Evolutionary conservation across 1,140 invertebrate genomes (phyloP), one percentile per base, ranked within the genome.

Genomic region (Penaeus vannamei): DNA sequence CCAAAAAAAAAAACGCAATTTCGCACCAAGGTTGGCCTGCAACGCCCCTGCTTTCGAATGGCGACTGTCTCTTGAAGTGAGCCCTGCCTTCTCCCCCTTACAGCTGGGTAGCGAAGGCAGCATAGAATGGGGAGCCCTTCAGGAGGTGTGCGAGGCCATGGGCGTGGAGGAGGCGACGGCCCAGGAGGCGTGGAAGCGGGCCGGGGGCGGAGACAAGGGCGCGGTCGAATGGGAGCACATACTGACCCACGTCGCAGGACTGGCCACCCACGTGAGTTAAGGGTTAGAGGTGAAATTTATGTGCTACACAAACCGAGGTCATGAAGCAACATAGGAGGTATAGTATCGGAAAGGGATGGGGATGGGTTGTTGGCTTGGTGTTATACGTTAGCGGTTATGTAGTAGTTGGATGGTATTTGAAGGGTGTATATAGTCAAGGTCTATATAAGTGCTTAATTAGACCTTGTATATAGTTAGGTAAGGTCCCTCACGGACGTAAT

Each of bases 151-250:
- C 96, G 93, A 93, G 17, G 95, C 95, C 20, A 94, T 96, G 84
- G 95, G 95, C 80, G 92, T 96, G 22, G 93, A 94, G 59, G 93
- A 90, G 53, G 93, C 97, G 69, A 97, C 97, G 93, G 96, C 97
- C 93, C 94, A 97, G 60, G 93, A 97, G 87, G 97, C 97, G 29
- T 94, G 95, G 89, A 96, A 97, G 92, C 96, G 96, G 2, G 96
- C 97, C 91, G 97, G 97, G 64, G 96, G 96, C 3, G 95, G 95
- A 8, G 95, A 96, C 2, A 95, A 95, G 91, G 96, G 62, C 17
- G n/a, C 62, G 93, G 66, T 82, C 20, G 93, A 59, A 92, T 90
- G 88, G 88, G 84, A 90, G n/a, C 46, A 81, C 32, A 82, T 90
- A 46, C 88, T 90, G 29, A 81, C 84, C 5, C 88, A 90, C 36